These are phyloP conservation scores for Tachysurus vachellii DNA, from an alignment of 2,113 vertebrate species.

Conservation along the genomic window DNA sequence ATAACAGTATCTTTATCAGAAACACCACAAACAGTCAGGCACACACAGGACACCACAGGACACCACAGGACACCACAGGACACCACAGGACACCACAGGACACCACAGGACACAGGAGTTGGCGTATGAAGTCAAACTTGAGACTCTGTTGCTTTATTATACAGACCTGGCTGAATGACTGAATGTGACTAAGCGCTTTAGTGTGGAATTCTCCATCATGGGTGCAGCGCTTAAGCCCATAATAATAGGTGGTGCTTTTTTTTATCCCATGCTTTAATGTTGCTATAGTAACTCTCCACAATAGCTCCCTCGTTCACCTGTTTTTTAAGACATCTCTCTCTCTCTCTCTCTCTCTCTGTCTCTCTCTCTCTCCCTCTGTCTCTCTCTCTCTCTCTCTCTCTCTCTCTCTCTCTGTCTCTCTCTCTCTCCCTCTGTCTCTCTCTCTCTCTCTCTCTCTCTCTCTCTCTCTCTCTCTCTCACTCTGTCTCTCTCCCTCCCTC, in stretches of 20 bases:
- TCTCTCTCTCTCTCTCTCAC: no score
- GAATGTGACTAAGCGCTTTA: not conserved
- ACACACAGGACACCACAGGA: no score
- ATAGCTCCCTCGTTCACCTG: conserved; percentile 3
- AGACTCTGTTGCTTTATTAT: not conserved
- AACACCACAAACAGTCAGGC: no score
- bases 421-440: no score
- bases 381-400: not conserved
- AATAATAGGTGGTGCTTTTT: not conserved
- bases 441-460: no score
- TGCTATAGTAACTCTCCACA: conserved; percentile 27
- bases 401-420: not conserved
- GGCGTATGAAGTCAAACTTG: not conserved
- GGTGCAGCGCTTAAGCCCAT: not conserved
- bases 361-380: not conserved
- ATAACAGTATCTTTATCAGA: not conserved
- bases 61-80: no score
- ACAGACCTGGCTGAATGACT: not conserved
- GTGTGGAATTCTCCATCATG: not conserved
- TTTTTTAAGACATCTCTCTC: conserved; percentile 7
- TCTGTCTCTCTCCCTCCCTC: no score
- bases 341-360: not conserved
- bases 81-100: no score
- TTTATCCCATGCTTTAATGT: conserved; percentile 27
- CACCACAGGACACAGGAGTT: not conserved